phyloP scores from a whole-genome alignment of 2,113 vertebrate genomes.

The Perccottus glenii region DNA sequence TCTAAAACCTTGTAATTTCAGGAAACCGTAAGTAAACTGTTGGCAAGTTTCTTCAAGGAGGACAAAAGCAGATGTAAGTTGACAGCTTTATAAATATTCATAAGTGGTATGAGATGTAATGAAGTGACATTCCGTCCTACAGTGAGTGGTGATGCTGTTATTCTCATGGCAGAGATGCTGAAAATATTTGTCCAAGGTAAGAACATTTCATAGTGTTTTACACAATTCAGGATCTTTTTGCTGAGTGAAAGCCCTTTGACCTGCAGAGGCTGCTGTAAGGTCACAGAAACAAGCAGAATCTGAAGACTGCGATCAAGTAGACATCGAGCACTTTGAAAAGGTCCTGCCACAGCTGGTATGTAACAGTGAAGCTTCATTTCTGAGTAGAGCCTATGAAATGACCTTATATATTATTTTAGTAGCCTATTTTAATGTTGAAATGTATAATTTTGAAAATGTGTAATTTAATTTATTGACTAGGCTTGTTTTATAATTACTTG shows the following conservation, averaged over 20 bases:
- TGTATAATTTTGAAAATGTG: too few species aligned
- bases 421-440: too few species aligned
- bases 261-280: conserved; percentile 76
- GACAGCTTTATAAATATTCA: not conserved
- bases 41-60: conserved; percentile 74
- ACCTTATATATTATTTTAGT: too few species aligned
- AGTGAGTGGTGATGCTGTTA: conserved; percentile 71
- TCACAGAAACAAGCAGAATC: conserved; percentile 77
- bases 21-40: conserved; percentile 74
- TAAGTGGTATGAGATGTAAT: not conserved
- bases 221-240: not conserved
- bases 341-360: conserved; percentile 81
- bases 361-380: not conserved
- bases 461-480: too few species aligned
- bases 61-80: conserved; percentile 78
- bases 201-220: not conserved
- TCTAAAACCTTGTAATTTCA: conserved; percentile 28
- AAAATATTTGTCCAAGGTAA: conserved; percentile 80
- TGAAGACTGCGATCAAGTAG: conserved; percentile 74
- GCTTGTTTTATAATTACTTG: too few species aligned
- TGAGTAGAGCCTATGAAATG: too few species aligned
- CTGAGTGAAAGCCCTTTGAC: not conserved
- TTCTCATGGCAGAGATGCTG: conserved; percentile 78
- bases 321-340: conserved; percentile 83
- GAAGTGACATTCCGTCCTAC: not conserved